Evolutionary conservation across 2,113 vertebrate species (phyloP).

Genomic region (Cettia cetti): DNA sequence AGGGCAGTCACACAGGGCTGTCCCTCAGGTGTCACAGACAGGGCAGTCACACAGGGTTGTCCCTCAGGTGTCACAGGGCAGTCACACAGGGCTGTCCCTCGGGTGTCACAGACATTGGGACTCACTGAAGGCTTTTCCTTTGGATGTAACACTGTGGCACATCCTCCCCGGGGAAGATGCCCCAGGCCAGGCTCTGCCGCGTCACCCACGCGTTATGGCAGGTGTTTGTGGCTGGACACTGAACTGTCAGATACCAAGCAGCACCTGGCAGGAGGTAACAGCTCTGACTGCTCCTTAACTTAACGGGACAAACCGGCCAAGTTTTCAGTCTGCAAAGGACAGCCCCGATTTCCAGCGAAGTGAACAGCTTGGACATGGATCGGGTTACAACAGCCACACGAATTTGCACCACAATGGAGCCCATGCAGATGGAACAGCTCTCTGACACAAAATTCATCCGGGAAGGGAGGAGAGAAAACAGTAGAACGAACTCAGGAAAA

Average conservation of each 20-base stretch:
- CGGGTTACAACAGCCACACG: rapidly evolving
- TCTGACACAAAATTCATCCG: rapidly evolving
- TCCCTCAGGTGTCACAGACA: neutral
- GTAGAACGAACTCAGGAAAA: neutral
- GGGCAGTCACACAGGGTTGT: rapidly evolving
- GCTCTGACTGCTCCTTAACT: neutral
- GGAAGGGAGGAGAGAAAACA: neutral
- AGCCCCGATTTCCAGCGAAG: neutral
- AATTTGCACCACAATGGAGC: neutral
- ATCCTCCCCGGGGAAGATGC: neutral
- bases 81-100: rapidly evolving
- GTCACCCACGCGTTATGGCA: neutral
- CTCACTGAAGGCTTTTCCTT: rapidly evolving
- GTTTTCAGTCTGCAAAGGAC: neutral
- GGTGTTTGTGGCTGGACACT: neutral
- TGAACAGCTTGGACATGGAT: rapidly evolving
- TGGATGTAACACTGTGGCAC: neutral
- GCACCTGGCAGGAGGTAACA: neutral
- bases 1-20: neutral
- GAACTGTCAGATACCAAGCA: neutral
- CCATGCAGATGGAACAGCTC: rapidly evolving
- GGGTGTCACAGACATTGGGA: neutral
- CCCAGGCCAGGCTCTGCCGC: neutral
- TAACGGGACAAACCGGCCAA: neutral
- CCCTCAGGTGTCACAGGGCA: neutral